Evolutionary conservation across 2,888 invertebrate genomes (phyloP).

Genomic region (Phania funesta): DNA sequence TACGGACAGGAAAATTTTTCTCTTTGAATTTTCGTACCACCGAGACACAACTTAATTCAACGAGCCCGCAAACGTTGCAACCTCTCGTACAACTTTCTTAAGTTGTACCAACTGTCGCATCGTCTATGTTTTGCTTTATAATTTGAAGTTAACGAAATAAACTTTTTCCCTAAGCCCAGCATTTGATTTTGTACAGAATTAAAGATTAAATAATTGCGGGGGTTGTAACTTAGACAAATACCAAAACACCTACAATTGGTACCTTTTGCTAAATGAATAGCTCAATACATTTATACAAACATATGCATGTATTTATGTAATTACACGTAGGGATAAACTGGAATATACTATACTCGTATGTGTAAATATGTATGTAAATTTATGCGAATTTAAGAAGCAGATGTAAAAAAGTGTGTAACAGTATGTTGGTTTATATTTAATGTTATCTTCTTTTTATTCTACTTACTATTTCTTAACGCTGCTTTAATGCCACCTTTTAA

Average conservation of each 20-base stretch:
- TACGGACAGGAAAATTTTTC: too few relatives aligned
- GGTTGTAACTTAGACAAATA: slow-evolving; percentile 18
- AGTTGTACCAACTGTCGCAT: too few relatives aligned
- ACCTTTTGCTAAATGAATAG: too few relatives aligned
- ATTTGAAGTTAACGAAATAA: neutral
- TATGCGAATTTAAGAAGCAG: too few relatives aligned
- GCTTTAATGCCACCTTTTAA: slow-evolving; percentile 41
- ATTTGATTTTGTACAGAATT: slow-evolving; percentile 3
- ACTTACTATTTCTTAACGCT: slow-evolving; percentile 19
- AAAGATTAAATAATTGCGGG: slow-evolving; percentile 44
- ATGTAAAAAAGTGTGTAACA: slow-evolving; percentile 19
- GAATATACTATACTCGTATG: too few relatives aligned
- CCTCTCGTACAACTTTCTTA: too few relatives aligned
- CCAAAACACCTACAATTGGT: neutral
- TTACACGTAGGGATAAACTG: neutral
- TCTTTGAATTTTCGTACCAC: too few relatives aligned
- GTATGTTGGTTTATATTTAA: slow-evolving; percentile 52
- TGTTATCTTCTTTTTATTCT: slow-evolving; percentile 32
- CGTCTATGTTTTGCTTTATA: too few relatives aligned
- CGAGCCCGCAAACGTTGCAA: too few relatives aligned
- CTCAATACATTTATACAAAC: neutral
- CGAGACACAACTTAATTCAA: too few relatives aligned
- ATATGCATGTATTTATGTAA: neutral
- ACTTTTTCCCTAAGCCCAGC: slow-evolving; percentile 20
- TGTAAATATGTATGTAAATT: too few relatives aligned